These are phyloP conservation scores for Bombus affinis DNA, from an alignment of 1,140 invertebrate species.

Conservation along the genomic window DNA sequence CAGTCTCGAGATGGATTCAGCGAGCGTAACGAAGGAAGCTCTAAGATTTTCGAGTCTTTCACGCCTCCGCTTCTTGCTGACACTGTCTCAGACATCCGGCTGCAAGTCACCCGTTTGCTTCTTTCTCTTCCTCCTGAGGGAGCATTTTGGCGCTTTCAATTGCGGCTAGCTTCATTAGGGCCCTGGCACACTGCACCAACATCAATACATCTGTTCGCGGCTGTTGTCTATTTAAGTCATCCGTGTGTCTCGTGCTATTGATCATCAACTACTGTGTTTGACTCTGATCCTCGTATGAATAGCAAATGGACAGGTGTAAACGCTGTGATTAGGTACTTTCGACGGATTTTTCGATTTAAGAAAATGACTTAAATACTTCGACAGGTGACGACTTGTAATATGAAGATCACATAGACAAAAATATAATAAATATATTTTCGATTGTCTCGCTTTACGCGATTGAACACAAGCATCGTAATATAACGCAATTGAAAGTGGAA, in stretches of 20 bases:
- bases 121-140: too few relatives aligned
- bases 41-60: slow-evolving; percentile 26
- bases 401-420: too few relatives aligned
- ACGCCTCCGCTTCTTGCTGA: slow-evolving; percentile 11
- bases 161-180: slow-evolving; percentile 1
- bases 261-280: slow-evolving; percentile 6
- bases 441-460: background rate
- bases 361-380: background rate
- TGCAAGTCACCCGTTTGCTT: background rate
- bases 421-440: too few relatives aligned
- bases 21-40: slow-evolving; percentile 12
- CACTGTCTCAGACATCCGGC: slow-evolving; percentile 10
- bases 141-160: background rate
- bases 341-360: background rate
- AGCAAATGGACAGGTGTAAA: background rate
- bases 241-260: background rate
- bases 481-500: background rate
- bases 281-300: background rate
- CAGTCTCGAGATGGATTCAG: slow-evolving; percentile 8
- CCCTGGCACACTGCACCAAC: too few relatives aligned
- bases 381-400: too few relatives aligned
- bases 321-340: background rate
- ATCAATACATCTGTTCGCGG: too few relatives aligned
- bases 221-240: background rate
- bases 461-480: background rate